Evolutionary conservation across 2,113 vertebrate species (phyloP).

Genomic region (Hemichromis elongatus): DNA sequence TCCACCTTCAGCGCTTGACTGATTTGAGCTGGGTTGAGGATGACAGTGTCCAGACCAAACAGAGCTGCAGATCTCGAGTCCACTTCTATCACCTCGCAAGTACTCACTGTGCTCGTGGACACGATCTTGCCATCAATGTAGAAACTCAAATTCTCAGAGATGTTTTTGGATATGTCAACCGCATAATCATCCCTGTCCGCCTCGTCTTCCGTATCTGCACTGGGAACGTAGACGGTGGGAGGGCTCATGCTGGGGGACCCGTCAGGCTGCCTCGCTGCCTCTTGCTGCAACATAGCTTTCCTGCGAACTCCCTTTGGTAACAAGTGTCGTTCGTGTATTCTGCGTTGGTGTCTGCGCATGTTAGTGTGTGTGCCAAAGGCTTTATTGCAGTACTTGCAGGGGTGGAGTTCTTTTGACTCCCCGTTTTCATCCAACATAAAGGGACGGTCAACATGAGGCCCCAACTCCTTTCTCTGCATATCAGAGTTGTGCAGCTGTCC

Average conservation of each 20-base stretch:
- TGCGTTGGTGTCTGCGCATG: slow-evolving; percentile 92
- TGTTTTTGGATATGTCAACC: slow-evolving; percentile 95
- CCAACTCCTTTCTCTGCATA: slow-evolving; percentile 52
- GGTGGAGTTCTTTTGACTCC: slow-evolving; percentile 87
- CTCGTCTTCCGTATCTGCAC: slow-evolving; percentile 91
- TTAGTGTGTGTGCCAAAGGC: slow-evolving; percentile 97
- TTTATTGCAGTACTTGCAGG: slow-evolving; percentile 95
- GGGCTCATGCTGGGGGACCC: slow-evolving; percentile 67
- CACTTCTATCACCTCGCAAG: slow-evolving; percentile 93
- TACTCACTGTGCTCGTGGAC: slow-evolving; percentile 83
- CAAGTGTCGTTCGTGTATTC: slow-evolving; percentile 94
- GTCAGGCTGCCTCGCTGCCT: slow-evolving; percentile 53
- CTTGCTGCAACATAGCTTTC: slow-evolving; percentile 87
- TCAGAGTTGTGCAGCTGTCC: slow-evolving; percentile 49
- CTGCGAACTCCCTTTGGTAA: slow-evolving; percentile 92
- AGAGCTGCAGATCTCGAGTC: slow-evolving; percentile 84
- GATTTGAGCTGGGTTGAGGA: slow-evolving; percentile 83
- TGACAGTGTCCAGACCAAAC: slow-evolving; percentile 86
- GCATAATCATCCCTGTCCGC: slow-evolving; percentile 87
- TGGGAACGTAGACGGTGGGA: slow-evolving; percentile 80
- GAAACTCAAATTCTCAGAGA: slow-evolving; percentile 94
- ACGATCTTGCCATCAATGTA: slow-evolving; percentile 97
- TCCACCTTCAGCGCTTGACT: slow-evolving; percentile 80
- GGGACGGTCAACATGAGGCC: slow-evolving; percentile 49
- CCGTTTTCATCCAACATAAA: slow-evolving; percentile 80